Percentiles rank a stretch among this genome's conserved stretches.
phyloP scores from a whole-genome alignment of 2,888 invertebrate genomes.

The Melanargia galathea region DNA sequence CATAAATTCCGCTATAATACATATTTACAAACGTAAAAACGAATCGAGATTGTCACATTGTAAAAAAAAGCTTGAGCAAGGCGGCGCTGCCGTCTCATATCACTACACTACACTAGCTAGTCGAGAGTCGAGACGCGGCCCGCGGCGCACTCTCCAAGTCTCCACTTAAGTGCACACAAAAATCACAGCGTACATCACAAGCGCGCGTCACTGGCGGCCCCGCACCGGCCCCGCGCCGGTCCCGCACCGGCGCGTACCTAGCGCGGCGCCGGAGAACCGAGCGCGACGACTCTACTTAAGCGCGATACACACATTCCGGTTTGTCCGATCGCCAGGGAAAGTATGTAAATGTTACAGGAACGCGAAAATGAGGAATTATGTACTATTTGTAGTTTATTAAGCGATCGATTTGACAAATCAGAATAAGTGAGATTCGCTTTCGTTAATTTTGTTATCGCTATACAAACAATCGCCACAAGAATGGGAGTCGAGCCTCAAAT shows the following conservation, averaged over 20 bases:
- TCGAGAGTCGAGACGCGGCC: constrained; percentile 39
- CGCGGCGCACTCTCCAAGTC: constrained; percentile 43
- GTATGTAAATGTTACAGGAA: neutral
- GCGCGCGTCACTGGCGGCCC: constrained; percentile 17
- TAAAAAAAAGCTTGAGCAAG: constrained; percentile 76
- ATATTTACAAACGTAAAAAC: constrained; percentile 81
- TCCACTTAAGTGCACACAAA: constrained; percentile 43
- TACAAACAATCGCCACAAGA: constrained; percentile 18
- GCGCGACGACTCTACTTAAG: constrained; percentile 13
- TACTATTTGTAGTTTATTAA: neutral
- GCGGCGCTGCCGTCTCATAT: constrained; percentile 45
- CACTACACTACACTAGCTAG: constrained; percentile 34
- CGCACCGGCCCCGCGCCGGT: neutral
- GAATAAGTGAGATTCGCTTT: constrained; percentile 1
- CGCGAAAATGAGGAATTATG: neutral
- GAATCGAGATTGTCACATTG: constrained; percentile 74
- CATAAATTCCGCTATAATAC: constrained; percentile 81
- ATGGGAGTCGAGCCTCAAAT: constrained; percentile 28
- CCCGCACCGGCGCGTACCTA: neutral
- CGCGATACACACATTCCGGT: constrained; percentile 9
- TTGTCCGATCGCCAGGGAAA: constrained; percentile 1
- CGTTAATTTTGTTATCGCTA: constrained; percentile 1
- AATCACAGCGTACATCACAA: constrained; percentile 32
- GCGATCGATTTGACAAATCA: constrained; percentile 7
- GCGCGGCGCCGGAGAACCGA: constrained; percentile 25